phyloP scores from a whole-genome alignment of 1,140 invertebrate species.

The Cydia fagiglandana region DNA sequence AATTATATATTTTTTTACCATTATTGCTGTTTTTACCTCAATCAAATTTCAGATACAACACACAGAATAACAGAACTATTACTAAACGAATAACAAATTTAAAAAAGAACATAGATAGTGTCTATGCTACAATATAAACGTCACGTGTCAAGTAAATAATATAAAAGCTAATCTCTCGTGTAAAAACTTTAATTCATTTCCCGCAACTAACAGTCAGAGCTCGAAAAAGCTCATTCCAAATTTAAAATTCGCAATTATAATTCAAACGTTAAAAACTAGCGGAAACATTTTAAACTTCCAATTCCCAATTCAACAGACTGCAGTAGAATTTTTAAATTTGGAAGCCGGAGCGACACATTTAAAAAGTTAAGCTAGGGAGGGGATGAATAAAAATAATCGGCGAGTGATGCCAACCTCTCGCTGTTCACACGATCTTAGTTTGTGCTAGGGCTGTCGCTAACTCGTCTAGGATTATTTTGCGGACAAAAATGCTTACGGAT shows the following conservation, averaged over 20 bases:
- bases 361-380: slow-evolving; percentile 32
- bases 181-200: slow-evolving; percentile 3
- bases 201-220: background rate
- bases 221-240: slow-evolving; percentile 20
- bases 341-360: slow-evolving; percentile 26
- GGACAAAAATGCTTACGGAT: too few relatives aligned
- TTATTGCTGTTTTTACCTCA: background rate
- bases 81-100: background rate
- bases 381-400: slow-evolving; percentile 69
- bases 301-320: slow-evolving; percentile 26
- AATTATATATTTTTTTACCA: background rate
- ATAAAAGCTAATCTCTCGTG: background rate
- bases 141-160: background rate
- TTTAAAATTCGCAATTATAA: slow-evolving; percentile 26
- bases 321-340: slow-evolving; percentile 30
- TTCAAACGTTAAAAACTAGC: slow-evolving; percentile 25
- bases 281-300: slow-evolving; percentile 27
- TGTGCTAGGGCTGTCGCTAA: slow-evolving; percentile 47
- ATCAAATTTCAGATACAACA: background rate
- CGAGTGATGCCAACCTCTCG: slow-evolving; percentile 53
- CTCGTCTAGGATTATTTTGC: background rate
- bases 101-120: background rate
- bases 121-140: background rate
- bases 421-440: slow-evolving; percentile 51
- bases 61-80: too few relatives aligned